A percentile compares a stretch with the other conserved stretches of the same genome.
These are phyloP conservation scores for Pygmarrhopalites habei DNA, from an alignment of 1,140 invertebrate species.

Conservation along the genomic window DNA sequence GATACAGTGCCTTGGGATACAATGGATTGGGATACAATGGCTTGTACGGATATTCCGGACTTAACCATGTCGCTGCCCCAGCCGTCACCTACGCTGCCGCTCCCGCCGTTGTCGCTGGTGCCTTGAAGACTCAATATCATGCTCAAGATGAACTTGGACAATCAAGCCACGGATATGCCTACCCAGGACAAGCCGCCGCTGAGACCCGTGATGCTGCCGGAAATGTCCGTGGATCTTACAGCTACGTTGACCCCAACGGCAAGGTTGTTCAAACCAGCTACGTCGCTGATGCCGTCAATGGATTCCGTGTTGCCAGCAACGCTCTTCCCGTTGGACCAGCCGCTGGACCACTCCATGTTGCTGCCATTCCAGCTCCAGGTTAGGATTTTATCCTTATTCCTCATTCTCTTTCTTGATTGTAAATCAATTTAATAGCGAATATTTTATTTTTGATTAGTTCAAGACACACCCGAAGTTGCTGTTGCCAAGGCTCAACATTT, in stretches of 20 bases:
- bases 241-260: conserved; percentile 50
- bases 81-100: conserved; percentile 15
- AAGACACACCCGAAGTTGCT: conserved; percentile 42
- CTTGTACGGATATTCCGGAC: too few species aligned
- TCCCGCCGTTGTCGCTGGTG: conserved; percentile 10
- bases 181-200: conserved; percentile 38
- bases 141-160: conserved; percentile 34
- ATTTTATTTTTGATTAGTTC: too few species aligned
- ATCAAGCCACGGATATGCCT: conserved; percentile 29
- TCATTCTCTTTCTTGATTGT: neutral
- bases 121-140: conserved; percentile 39
- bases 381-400: too few species aligned
- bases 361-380: conserved; percentile 37
- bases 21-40: neutral
- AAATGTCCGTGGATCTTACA: conserved; percentile 44
- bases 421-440: too few species aligned
- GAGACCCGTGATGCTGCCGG: conserved; percentile 41
- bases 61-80: conserved; percentile 10
- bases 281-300: conserved; percentile 48
- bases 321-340: conserved; percentile 49
- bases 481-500: conserved; percentile 37
- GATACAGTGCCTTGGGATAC: conserved; percentile 10
- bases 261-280: conserved; percentile 49
- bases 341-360: conserved; percentile 44
- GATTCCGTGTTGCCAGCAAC: conserved; percentile 51